These are phyloP conservation scores for Zoanthus gigantus DNA, from an alignment of 92 coral and sea anemone genomes.

Conservation along the genomic window DNA sequence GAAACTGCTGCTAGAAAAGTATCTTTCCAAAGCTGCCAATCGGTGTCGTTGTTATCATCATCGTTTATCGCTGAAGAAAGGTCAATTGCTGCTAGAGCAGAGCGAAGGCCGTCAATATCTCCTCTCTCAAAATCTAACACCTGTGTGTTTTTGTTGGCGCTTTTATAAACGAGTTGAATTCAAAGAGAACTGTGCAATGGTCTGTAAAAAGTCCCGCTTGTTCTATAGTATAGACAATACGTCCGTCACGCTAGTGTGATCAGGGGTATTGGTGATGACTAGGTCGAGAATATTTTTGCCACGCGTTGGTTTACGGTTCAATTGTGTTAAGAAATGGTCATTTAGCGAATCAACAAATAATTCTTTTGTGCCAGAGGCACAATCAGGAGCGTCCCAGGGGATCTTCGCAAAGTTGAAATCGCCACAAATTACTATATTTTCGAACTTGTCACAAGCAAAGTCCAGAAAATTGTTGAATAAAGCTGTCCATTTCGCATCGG, in stretches of 20 bases:
- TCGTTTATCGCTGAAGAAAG: slow-evolving; percentile 35
- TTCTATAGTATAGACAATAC: slow-evolving; percentile 24
- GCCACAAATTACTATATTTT: slow-evolving; percentile 60
- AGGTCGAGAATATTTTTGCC: slow-evolving; percentile 56
- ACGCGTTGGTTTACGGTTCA: slow-evolving; percentile 62
- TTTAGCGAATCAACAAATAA: slow-evolving; percentile 49
- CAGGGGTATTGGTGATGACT: slow-evolving; percentile 60
- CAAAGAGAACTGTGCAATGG: slow-evolving; percentile 53
- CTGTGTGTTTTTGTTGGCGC: slow-evolving; percentile 43
- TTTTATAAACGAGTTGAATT: slow-evolving; percentile 47
- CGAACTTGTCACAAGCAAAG: not conserved
- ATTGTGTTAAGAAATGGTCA: slow-evolving; percentile 60
- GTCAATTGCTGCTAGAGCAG: slow-evolving; percentile 38
- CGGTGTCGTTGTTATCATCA: slow-evolving; percentile 44
- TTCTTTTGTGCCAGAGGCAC: slow-evolving; percentile 52
- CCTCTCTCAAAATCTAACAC: slow-evolving; percentile 60
- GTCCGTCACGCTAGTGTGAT: slow-evolving; percentile 42
- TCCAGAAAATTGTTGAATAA: not conserved
- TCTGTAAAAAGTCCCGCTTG: slow-evolving; percentile 56
- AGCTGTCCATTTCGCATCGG: not conserved
- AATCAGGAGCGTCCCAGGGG: slow-evolving; percentile 1
- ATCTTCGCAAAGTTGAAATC: not conserved
- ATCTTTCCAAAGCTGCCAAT: slow-evolving; percentile 69
- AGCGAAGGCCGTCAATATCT: slow-evolving; percentile 44
- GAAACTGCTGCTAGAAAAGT: slow-evolving; percentile 61